phyloP scores from a whole-genome alignment of 1,140 invertebrate species.

The Mylabris phalerata region DNA sequence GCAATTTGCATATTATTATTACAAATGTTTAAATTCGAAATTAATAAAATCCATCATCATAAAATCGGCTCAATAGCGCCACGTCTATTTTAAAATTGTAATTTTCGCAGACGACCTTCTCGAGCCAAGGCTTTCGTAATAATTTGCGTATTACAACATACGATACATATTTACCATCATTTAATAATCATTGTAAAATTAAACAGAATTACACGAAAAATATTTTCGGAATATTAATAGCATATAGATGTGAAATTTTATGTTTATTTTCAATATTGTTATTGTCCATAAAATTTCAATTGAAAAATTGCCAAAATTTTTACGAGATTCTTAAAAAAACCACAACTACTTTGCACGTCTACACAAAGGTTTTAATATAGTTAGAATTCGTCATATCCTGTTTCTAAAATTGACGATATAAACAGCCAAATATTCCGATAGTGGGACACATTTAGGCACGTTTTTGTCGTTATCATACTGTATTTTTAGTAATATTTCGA shows the following conservation, averaged over 20 bases:
- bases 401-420: conserved; percentile 7
- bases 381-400: conserved; percentile 1
- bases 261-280: too few species aligned
- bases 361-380: conserved; percentile 8
- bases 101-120: conserved; percentile 16
- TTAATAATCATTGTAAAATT: conserved; percentile 4
- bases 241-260: too few species aligned
- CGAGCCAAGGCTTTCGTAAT: conserved; percentile 16
- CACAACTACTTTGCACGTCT: conserved; percentile 9
- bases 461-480: too few species aligned
- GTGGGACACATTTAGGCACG: too few species aligned
- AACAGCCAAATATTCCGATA: too few species aligned
- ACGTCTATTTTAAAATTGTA: conserved; percentile 15
- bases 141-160: conserved; percentile 15
- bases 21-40: too few species aligned
- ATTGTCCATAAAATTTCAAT: too few species aligned
- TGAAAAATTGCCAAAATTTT: conserved; percentile 7
- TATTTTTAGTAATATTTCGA: too few species aligned
- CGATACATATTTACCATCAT: conserved; percentile 14
- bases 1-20: too few species aligned
- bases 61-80: conserved; percentile 2
- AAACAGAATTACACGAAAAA: not conserved
- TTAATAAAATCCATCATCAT: too few species aligned
- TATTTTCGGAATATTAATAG: too few species aligned
- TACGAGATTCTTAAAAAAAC: conserved; percentile 2